Evolutionary conservation across 2,888 invertebrate species (phyloP).

Genomic region (Leuctra nigra): DNA sequence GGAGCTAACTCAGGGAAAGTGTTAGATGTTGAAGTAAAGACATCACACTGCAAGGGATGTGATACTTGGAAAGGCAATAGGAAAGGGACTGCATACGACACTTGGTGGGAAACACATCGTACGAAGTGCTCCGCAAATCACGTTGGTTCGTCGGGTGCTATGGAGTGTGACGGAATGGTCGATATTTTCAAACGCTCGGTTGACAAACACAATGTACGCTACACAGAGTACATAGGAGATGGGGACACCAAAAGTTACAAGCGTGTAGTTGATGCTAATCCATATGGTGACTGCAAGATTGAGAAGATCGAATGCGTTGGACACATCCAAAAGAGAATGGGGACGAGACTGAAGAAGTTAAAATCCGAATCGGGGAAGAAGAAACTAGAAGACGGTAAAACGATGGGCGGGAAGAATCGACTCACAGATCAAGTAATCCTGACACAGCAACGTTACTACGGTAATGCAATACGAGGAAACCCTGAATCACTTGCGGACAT

Average conservation of each 20-base stretch:
- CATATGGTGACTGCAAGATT: slow-evolving; percentile 26
- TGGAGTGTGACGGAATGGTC: slow-evolving; percentile 27
- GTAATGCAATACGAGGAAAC: slow-evolving; percentile 18
- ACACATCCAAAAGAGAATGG: slow-evolving; percentile 30
- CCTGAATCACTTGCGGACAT: slow-evolving; percentile 8
- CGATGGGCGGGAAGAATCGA: background rate
- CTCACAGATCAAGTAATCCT: background rate
- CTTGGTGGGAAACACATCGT: slow-evolving; percentile 20
- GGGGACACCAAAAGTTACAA: slow-evolving; percentile 23
- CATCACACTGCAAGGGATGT: slow-evolving; percentile 6
- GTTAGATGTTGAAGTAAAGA: slow-evolving; percentile 8
- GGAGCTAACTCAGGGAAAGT: slow-evolving; percentile 15
- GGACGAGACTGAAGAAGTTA: slow-evolving; percentile 23
- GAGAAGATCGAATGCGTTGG: slow-evolving; percentile 26
- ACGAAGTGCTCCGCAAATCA: slow-evolving; percentile 25
- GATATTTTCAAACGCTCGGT: slow-evolving; percentile 26
- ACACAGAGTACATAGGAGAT: slow-evolving; percentile 27
- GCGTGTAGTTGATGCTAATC: slow-evolving; percentile 22
- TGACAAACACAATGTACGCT: slow-evolving; percentile 22
- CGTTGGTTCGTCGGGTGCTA: slow-evolving; percentile 28
- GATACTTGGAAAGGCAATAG: background rate
- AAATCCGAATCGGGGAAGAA: background rate
- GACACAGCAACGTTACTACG: slow-evolving; percentile 7
- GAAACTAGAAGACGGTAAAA: background rate
- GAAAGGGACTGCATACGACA: background rate